Conservation (phyloP, 2,888 invertebrate species). For the Incurvaria masculella region DNA sequence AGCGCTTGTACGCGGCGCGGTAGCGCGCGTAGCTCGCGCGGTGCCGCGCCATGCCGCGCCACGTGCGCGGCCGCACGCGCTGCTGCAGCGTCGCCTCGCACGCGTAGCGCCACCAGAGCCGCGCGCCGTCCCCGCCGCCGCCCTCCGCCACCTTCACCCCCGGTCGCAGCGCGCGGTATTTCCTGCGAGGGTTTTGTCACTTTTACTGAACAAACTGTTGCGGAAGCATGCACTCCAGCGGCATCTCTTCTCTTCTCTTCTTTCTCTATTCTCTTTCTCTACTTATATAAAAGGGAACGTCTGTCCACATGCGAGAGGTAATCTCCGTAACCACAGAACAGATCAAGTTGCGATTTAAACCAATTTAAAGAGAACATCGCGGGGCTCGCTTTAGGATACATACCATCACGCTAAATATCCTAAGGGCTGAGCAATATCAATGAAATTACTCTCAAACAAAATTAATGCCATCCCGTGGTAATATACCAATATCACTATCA, state of each 20-base stretch:
- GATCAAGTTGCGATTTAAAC: too few relatives aligned
- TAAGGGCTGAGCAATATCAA: too few relatives aligned
- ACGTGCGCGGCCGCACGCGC: constrained; percentile 69
- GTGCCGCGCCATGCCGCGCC: constrained; percentile 66
- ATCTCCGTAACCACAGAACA: too few relatives aligned
- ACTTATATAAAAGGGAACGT: too few relatives aligned
- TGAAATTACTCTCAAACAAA: too few relatives aligned
- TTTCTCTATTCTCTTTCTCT: too few relatives aligned
- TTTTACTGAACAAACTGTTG: constrained; percentile 11
- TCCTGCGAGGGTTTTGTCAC: constrained; percentile 36
- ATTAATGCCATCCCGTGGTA: too few relatives aligned
- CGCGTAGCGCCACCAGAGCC: constrained; percentile 76
- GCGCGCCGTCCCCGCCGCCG: constrained; percentile 53
- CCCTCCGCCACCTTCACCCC: constrained; percentile 55
- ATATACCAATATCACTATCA: neutral
- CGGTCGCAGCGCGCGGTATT: constrained; percentile 63
- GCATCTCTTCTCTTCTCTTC: too few relatives aligned
- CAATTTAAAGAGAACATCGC: too few relatives aligned
- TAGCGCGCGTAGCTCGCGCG: constrained; percentile 68
- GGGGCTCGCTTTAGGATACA: too few relatives aligned
- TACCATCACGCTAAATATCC: too few relatives aligned
- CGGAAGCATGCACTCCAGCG: neutral
- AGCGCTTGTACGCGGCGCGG: constrained; percentile 67
- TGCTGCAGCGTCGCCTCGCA: constrained; percentile 68
- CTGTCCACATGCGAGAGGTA: too few relatives aligned